These are phyloP conservation scores for Venusia cambrica DNA, from an alignment of 2,888 invertebrate species.

Conservation along the genomic window DNA sequence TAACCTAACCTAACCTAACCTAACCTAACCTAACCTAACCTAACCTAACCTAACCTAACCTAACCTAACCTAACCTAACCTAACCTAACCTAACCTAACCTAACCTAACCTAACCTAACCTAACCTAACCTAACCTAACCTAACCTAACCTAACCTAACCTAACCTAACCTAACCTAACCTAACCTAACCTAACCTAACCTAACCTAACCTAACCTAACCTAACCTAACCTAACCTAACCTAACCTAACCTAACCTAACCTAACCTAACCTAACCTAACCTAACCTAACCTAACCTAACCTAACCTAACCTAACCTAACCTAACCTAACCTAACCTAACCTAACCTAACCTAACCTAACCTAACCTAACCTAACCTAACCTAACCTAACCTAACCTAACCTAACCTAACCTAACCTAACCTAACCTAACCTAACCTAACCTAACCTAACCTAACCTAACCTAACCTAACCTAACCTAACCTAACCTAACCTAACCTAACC, in stretches of 20 bases:
- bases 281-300: slow-evolving; percentile 21
- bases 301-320: slow-evolving; percentile 20
- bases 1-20: slow-evolving; percentile 10
- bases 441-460: slow-evolving; percentile 17
- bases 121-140: slow-evolving; percentile 15
- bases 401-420: slow-evolving; percentile 16
- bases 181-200: slow-evolving; percentile 17
- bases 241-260: slow-evolving; percentile 19
- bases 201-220: slow-evolving; percentile 20
- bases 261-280: slow-evolving; percentile 20
- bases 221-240: slow-evolving; percentile 21
- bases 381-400: slow-evolving; percentile 13
- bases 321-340: slow-evolving; percentile 18
- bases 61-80: slow-evolving; percentile 8
- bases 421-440: slow-evolving; percentile 15
- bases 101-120: slow-evolving; percentile 16
- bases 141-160: slow-evolving; percentile 14
- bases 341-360: slow-evolving; percentile 18
- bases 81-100: slow-evolving; percentile 14
- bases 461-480: slow-evolving; percentile 14
- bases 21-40: slow-evolving; percentile 10
- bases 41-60: slow-evolving; percentile 10
- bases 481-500: slow-evolving; percentile 11
- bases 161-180: slow-evolving; percentile 10
- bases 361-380: slow-evolving; percentile 16